phyloP scores from a whole-genome alignment of 53 echinoderm and acorn worm species.

The Arbacia lixula region DNA sequence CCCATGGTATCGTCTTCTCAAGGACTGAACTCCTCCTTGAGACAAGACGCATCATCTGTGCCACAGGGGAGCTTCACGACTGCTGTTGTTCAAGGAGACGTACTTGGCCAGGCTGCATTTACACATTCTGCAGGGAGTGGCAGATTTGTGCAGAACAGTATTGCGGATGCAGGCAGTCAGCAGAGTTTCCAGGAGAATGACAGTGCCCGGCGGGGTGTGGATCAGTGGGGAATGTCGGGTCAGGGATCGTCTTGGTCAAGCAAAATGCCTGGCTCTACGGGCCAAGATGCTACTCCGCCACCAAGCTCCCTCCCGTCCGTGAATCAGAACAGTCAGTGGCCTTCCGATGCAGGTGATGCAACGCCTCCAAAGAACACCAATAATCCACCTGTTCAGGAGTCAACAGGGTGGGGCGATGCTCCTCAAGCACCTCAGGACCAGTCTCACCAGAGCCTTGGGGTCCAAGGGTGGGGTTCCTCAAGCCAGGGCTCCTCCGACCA shows the following conservation, averaged over 20 bases:
- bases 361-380: background rate
- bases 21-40: background rate
- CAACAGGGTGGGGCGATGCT: slow-evolving; percentile 28
- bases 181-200: background rate
- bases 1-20: no score
- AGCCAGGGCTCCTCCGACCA: background rate
- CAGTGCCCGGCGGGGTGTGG: background rate
- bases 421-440: background rate
- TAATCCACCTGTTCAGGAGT: background rate
- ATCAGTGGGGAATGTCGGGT: slow-evolving; percentile 10
- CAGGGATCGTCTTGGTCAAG: slow-evolving; percentile 19
- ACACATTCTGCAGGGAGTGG: slow-evolving; percentile 38
- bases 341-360: background rate
- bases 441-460: slow-evolving; percentile 27
- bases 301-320: slow-evolving; percentile 5
- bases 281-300: background rate
- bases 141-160: slow-evolving; percentile 22
- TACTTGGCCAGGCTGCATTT: background rate
- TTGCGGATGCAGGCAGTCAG: background rate
- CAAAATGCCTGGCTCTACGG: background rate
- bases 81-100: background rate
- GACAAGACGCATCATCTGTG: background rate
- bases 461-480: slow-evolving; percentile 20
- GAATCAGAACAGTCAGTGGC: slow-evolving; percentile 20
- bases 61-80: background rate